Percentiles rank a stretch among this genome's conserved stretches.
phyloP scores from a whole-genome alignment of 2,113 vertebrate genomes.

The Macrotus californicus region DNA sequence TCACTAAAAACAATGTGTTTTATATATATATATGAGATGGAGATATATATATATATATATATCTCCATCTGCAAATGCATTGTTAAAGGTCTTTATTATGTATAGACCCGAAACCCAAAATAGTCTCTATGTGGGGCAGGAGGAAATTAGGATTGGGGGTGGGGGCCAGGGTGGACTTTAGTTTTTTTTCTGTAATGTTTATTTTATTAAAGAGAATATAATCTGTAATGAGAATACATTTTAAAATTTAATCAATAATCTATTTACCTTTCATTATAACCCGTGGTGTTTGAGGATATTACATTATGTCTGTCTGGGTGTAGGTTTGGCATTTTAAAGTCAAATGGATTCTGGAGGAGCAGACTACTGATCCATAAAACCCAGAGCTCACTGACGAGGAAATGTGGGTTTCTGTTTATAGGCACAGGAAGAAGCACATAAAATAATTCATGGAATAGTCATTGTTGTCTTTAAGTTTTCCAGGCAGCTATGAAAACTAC shows the following conservation, averaged over 20 bases:
- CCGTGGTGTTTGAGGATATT: background rate
- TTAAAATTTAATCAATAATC: background rate
- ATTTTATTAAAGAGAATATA: background rate
- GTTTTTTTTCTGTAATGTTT: background rate
- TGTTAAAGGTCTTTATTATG: background rate
- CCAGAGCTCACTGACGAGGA: background rate
- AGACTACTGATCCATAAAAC: background rate
- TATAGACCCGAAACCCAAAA: background rate
- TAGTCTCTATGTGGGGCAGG: background rate
- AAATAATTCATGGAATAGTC: background rate
- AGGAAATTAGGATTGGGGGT: background rate
- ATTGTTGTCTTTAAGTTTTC: background rate
- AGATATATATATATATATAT: no score
- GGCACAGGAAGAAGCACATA: background rate
- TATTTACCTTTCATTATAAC: slow-evolving; percentile 29
- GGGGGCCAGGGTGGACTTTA: background rate
- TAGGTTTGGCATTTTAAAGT: slow-evolving; percentile 13
- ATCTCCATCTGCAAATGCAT: background rate
- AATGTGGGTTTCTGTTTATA: background rate
- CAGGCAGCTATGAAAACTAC: background rate
- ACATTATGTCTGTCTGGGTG: background rate
- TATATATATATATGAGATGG: background rate
- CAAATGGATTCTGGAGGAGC: background rate
- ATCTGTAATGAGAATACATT: background rate
- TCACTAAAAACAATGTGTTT: background rate